Percentiles rank a stretch among this genome's conserved stretches.
Conservation (phyloP, 1,140 invertebrate genomes). For the Goniozus legneri region DNA sequence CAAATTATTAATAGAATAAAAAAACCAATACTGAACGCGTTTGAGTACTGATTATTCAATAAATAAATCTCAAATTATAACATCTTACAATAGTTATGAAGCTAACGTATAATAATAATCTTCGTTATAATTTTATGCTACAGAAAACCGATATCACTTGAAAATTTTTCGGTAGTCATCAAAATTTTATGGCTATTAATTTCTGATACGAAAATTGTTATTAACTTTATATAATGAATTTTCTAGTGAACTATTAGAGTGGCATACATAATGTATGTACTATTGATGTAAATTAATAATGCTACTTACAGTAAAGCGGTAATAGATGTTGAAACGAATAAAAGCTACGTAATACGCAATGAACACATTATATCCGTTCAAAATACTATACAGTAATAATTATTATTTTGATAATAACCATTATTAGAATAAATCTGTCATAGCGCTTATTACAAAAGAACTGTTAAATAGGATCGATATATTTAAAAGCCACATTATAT, state of each 20-base stretch:
- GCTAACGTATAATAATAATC: too few relatives aligned
- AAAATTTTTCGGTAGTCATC: too few relatives aligned
- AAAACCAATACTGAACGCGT: neutral
- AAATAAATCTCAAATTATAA: neutral
- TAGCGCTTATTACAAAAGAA: slow-evolving; percentile 42
- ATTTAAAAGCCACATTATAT: slow-evolving; percentile 47
- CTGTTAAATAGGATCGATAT: slow-evolving; percentile 46
- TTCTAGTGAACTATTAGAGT: neutral
- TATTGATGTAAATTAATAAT: neutral
- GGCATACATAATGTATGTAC: neutral
- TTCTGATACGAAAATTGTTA: too few relatives aligned
- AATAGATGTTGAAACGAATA: slow-evolving; percentile 13
- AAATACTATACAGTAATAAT: slow-evolving; percentile 33
- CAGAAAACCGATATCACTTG: too few relatives aligned
- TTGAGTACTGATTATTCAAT: neutral
- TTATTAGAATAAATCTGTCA: slow-evolving; percentile 28
- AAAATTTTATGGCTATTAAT: too few relatives aligned
- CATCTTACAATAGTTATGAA: too few relatives aligned
- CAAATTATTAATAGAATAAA: neutral
- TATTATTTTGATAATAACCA: slow-evolving; percentile 20
- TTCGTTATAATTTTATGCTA: too few relatives aligned
- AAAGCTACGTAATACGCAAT: slow-evolving; percentile 35
- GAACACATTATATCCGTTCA: slow-evolving; percentile 44
- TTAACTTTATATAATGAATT: too few relatives aligned
- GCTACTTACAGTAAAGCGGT: neutral